Evolutionary conservation across 2,888 invertebrate species (phyloP).

Genomic region (Agonopterix alstromeriana): DNA sequence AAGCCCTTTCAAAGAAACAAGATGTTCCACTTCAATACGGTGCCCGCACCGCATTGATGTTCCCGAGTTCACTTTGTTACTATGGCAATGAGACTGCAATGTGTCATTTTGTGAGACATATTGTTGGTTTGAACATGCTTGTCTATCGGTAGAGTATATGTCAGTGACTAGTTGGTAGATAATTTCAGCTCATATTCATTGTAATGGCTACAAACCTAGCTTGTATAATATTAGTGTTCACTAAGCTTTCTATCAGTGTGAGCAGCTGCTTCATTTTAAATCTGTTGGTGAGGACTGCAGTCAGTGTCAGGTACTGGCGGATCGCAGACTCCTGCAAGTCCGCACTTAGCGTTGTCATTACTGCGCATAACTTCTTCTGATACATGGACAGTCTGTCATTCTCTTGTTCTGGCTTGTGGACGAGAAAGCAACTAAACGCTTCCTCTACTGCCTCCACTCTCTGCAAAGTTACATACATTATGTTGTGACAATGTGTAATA

Average conservation of each 20-base stretch:
- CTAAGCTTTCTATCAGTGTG: conserved; percentile 84
- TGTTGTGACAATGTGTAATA: too few relatives aligned
- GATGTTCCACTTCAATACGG: too few relatives aligned
- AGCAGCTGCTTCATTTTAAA: conserved; percentile 86
- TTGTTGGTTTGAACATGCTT: too few relatives aligned
- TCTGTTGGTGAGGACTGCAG: conserved; percentile 84
- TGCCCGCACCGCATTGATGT: too few relatives aligned
- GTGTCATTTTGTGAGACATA: too few relatives aligned
- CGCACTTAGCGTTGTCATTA: conserved; percentile 80
- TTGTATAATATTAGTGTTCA: conserved; percentile 83
- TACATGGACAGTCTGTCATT: conserved; percentile 81
- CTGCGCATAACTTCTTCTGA: conserved; percentile 81
- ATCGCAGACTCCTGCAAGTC: conserved; percentile 87
- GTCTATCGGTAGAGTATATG: too few relatives aligned
- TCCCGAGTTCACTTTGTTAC: too few relatives aligned
- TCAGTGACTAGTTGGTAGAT: too few relatives aligned
- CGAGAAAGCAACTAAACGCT: conserved; percentile 91
- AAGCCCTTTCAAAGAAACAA: too few relatives aligned
- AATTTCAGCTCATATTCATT: neutral
- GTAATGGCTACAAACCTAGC: conserved; percentile 78
- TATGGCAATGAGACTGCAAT: too few relatives aligned
- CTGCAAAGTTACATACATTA: conserved; percentile 51
- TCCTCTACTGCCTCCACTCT: conserved; percentile 91
- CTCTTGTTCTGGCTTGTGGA: conserved; percentile 84
- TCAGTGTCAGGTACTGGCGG: conserved; percentile 83